Percentiles rank a stretch among this genome's conserved stretches.
phyloP scores from a whole-genome alignment of 2,113 vertebrate species.

The Pseudopipra pipra region DNA sequence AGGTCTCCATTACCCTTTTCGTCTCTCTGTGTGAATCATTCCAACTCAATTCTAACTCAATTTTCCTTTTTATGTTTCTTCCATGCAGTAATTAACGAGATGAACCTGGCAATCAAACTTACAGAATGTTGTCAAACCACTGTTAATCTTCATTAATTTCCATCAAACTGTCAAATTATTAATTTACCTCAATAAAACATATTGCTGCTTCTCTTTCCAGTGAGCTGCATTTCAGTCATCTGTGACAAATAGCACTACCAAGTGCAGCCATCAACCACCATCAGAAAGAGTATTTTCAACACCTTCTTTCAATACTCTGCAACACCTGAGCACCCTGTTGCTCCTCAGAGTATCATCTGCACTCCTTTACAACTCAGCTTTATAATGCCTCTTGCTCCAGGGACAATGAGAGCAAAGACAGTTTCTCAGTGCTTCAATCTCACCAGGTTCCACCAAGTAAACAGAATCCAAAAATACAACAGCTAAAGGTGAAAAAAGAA shows the following conservation, averaged over 20 bases:
- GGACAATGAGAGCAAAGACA: background rate
- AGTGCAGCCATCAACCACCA: background rate
- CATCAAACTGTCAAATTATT: background rate
- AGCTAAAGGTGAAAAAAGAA: background rate
- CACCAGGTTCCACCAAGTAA: background rate
- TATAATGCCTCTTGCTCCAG: background rate
- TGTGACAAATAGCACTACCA: background rate
- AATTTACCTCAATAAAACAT: background rate
- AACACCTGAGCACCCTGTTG: background rate
- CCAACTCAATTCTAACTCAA: background rate
- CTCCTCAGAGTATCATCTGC: background rate
- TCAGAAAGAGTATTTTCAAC: background rate
- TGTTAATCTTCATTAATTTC: background rate
- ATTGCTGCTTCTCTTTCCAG: background rate
- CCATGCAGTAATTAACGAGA: background rate
- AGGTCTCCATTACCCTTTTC: background rate
- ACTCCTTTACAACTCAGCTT: background rate
- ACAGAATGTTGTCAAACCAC: background rate
- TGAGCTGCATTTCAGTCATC: background rate
- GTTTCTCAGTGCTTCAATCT: background rate
- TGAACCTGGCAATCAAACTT: background rate
- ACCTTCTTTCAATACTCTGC: background rate
- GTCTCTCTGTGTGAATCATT: background rate
- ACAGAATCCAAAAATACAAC: background rate
- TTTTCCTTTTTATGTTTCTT: background rate